Base-by-base conservation (phyloP, 2,113 vertebrate species). In the Polyodon spathula region DNA sequence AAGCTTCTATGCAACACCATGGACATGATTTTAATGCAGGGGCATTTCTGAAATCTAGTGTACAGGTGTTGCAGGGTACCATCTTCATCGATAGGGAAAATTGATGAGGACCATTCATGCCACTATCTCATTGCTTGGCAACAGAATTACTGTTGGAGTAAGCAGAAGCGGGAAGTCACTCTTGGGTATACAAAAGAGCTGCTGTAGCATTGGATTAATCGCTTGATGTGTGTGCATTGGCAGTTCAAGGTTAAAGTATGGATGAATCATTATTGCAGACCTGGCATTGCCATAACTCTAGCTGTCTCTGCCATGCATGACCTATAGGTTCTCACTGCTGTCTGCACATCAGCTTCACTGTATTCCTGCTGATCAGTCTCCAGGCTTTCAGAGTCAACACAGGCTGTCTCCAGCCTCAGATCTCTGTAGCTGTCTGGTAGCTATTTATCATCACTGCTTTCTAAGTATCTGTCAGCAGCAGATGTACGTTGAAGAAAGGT, bases 241-340 rank as follows among this genome's bases (percentile, higher is more conserved):
- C 44, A 41, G 59, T 61, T 61, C 64, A 66, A 61, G 64, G 59
- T 56, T 60, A 60, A 61, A 60, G 15, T 5, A 10, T 15, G 38
- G 11, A 15, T 51, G 64, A 61, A 43, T 51, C 61, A 50, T 61
- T 53, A 48, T 54, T 41, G 59, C 38, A 38, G 11, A 44, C 41
- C 15, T 54, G 6, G 6, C n/a, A 40, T 46, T 60, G 12, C 43
- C 37, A 40, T 57, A 57, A 40, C 17, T 56, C 53, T 10, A 2
- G 6, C 10, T 11, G 16, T 51, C 54, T 56, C 11, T 7, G 16
- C 41, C 44, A 39, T 15, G 54, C 15, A 37, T 61, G 43, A 56
- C 54, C 44, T 66, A 58, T 50, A 42, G 15, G 37, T 42, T 40
- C 27, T 41, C 44, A 38, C 12, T 41, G 59, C 54, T 37, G 53